Conservation (phyloP, 2,797 vertebrate species). For the Spondyliosoma cantharus region DNA sequence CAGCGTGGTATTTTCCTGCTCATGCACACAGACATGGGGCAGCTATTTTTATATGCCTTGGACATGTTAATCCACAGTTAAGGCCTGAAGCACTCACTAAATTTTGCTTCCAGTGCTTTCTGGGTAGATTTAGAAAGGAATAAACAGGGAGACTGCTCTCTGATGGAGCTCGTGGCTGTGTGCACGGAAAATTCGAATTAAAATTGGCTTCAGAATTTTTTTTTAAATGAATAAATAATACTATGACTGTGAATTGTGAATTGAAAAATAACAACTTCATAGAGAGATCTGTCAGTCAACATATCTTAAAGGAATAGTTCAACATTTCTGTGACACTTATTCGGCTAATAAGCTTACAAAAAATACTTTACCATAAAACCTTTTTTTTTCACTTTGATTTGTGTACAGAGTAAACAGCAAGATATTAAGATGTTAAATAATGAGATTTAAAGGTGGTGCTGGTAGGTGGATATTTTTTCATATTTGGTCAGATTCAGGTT, state of each 20-base stretch:
- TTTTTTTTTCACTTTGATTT: neutral
- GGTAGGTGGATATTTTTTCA: neutral
- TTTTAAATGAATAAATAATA: too few species aligned
- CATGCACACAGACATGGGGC: conserved; percentile 36
- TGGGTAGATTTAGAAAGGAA: conserved; percentile 1
- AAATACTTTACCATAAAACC: neutral
- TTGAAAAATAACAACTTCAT: too few species aligned
- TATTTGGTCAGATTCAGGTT: too few species aligned
- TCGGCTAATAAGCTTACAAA: neutral
- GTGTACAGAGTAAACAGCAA: neutral
- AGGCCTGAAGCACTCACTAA: conserved; percentile 36
- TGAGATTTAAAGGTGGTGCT: neutral
- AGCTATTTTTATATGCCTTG: conserved; percentile 72
- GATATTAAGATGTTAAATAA: neutral
- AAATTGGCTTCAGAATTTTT: neutral
- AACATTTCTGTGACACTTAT: neutral
- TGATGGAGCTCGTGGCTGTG: neutral
- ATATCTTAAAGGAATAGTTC: neutral
- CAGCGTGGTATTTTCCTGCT: conserved; percentile 45
- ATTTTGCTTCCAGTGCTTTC: conserved; percentile 36
- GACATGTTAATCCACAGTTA: conserved; percentile 71
- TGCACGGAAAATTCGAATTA: neutral
- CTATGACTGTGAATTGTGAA: too few species aligned
- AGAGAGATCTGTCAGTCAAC: neutral
- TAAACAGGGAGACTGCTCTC: neutral